A percentile compares a stretch with the other conserved stretches of the same genome.
These are phyloP conservation scores for Timandra comae DNA, from an alignment of 2,888 invertebrate species.

Conservation along the genomic window DNA sequence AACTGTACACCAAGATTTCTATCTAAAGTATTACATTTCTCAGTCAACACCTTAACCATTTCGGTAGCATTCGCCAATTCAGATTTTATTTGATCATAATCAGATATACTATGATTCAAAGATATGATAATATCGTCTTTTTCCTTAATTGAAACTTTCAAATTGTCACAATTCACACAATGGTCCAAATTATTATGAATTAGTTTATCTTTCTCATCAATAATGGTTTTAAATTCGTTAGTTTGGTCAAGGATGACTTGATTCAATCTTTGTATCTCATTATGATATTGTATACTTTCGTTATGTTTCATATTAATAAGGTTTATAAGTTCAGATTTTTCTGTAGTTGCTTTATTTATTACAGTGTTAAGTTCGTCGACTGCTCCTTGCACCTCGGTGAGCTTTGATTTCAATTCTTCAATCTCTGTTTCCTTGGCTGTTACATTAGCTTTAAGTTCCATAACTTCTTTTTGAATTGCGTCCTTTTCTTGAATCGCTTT, in stretches of 20 bases:
- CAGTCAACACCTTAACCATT: conserved; percentile 77
- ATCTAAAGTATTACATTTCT: conserved; percentile 82
- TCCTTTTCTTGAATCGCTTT: conserved; percentile 48
- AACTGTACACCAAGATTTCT: conserved; percentile 82
- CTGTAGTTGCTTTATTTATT: conserved; percentile 50
- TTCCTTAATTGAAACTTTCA: conserved; percentile 46
- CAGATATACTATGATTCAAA: conserved; percentile 41
- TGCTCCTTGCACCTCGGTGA: conserved; percentile 36
- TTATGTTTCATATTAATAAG: conserved; percentile 88
- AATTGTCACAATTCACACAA: conserved; percentile 49
- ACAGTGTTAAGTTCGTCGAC: conserved; percentile 41
- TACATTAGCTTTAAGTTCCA: conserved; percentile 34
- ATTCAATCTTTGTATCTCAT: conserved; percentile 88
- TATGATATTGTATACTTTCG: conserved; percentile 89
- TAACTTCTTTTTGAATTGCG: conserved; percentile 36
- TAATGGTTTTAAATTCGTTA: conserved; percentile 46
- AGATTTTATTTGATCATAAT: conserved; percentile 49
- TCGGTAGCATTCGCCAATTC: conserved; percentile 76
- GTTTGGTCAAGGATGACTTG: conserved; percentile 74
- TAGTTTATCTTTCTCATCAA: conserved; percentile 47
- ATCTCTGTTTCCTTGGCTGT: conserved; percentile 39
- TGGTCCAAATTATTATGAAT: conserved; percentile 27
- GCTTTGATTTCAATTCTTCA: conserved; percentile 33
- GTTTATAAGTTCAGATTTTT: conserved; percentile 83
- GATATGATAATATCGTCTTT: conserved; percentile 55